phyloP scores from a whole-genome alignment of 92 coral and sea anemone genomes.

The Porites rus region DNA sequence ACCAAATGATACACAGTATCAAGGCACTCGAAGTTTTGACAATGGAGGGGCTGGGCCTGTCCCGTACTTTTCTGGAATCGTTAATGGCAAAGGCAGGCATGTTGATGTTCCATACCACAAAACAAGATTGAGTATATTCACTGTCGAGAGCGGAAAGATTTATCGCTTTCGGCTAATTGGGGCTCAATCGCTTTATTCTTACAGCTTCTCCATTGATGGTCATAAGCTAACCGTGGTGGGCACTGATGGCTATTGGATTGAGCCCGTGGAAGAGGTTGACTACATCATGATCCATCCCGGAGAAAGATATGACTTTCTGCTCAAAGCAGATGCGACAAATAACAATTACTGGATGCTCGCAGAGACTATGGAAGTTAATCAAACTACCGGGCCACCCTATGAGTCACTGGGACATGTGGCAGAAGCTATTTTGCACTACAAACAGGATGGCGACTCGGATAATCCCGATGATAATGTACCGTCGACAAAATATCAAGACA shows the following conservation, averaged over 20 bases:
- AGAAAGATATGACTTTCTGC: constrained; percentile 82
- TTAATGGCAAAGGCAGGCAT: constrained; percentile 87
- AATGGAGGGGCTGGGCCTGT: constrained; percentile 62
- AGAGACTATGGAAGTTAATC: constrained; percentile 67
- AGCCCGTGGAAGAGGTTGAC: constrained; percentile 71
- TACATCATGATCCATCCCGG: constrained; percentile 78
- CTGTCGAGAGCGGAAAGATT: constrained; percentile 64
- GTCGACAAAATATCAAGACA: constrained; percentile 8
- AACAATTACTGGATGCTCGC: constrained; percentile 77
- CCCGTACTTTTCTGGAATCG: constrained; percentile 12
- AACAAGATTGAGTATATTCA: constrained; percentile 69
- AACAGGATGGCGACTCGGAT: background rate
- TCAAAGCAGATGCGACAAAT: constrained; percentile 51
- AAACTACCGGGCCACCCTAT: constrained; percentile 38
- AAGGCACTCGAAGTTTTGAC: constrained; percentile 39
- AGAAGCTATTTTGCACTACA: background rate
- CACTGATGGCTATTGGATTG: constrained; percentile 77
- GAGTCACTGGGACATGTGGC: constrained; percentile 66
- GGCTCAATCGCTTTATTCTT: constrained; percentile 57
- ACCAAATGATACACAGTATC: constrained; percentile 26
- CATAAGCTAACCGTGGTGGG: constrained; percentile 75
- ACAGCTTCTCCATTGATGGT: constrained; percentile 60
- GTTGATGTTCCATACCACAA: constrained; percentile 37
- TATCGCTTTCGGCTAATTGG: constrained; percentile 78
- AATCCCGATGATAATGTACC: constrained; percentile 36